A percentile compares a stretch with the other conserved stretches of the same genome.
Evolutionary conservation across 2,113 vertebrate genomes (phyloP).

Genomic region (Cochlearius cochlearius): DNA sequence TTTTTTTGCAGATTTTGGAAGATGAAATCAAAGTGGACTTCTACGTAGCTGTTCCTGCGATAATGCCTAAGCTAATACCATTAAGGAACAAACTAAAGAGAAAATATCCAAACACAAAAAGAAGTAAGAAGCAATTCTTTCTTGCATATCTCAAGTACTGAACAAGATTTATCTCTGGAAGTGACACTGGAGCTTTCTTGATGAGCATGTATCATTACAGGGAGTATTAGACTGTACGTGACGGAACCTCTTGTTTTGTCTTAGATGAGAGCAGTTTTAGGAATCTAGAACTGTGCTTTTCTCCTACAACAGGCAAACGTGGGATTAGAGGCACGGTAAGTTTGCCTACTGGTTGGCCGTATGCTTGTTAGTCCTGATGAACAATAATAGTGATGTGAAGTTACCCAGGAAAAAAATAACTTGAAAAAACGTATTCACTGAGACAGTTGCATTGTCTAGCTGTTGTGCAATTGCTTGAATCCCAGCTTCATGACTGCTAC

Average conservation of each 20-base stretch:
- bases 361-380: background rate
- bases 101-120: slow-evolving; percentile 85
- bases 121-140: slow-evolving; percentile 67
- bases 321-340: background rate
- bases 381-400: background rate
- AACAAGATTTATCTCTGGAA: background rate
- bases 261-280: background rate
- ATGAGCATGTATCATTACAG: background rate
- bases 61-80: slow-evolving; percentile 78
- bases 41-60: slow-evolving; percentile 87
- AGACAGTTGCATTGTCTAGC: background rate
- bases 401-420: background rate
- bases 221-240: rapidly evolving
- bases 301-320: background rate
- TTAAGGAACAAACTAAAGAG: slow-evolving; percentile 85
- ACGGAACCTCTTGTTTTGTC: background rate
- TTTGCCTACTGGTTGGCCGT: background rate
- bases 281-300: background rate
- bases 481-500: rapidly evolving
- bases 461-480: background rate
- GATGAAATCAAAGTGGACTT: slow-evolving; percentile 87
- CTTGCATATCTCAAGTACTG: background rate
- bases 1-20: slow-evolving; percentile 81
- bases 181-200: background rate
- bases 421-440: background rate